Percentiles rank a stretch among this genome's conserved stretches.
These are phyloP conservation scores for Gracilinanus agilis DNA, from an alignment of 2,113 vertebrate genomes.

Conservation along the genomic window DNA sequence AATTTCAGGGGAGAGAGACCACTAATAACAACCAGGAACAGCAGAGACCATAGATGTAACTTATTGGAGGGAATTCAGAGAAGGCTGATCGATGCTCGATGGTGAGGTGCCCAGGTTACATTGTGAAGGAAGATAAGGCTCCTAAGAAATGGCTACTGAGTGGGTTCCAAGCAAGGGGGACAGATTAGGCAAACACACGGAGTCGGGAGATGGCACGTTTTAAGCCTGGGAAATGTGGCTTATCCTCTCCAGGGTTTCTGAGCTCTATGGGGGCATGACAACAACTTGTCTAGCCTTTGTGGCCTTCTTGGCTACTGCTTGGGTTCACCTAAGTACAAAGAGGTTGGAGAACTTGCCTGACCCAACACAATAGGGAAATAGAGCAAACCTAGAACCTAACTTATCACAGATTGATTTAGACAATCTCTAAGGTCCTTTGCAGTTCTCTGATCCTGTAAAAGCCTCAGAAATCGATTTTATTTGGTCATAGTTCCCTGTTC, in stretches of 20 bases:
- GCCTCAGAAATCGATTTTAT: background rate
- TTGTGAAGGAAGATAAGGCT: background rate
- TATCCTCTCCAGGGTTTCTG: background rate
- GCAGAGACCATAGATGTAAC: background rate
- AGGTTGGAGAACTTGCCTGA: background rate
- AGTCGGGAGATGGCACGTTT: background rate
- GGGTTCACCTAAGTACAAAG: background rate
- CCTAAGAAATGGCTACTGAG: background rate
- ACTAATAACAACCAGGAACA: background rate
- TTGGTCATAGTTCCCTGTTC: background rate
- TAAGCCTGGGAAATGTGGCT: background rate
- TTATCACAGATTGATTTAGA: background rate
- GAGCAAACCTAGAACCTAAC: background rate
- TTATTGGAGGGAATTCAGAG: too few species aligned
- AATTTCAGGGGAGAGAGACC: background rate
- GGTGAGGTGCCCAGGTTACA: background rate
- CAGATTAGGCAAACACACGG: too few species aligned
- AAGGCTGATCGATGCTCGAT: too few species aligned
- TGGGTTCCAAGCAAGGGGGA: background rate
- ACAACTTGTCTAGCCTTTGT: background rate
- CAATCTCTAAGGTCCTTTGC: background rate
- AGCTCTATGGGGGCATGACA: background rate
- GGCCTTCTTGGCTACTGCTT: background rate
- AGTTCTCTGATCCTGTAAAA: background rate
- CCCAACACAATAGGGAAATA: background rate